Evolutionary conservation across 2,797 vertebrate species (phyloP).

Genomic region (Tangara arthus): DNA sequence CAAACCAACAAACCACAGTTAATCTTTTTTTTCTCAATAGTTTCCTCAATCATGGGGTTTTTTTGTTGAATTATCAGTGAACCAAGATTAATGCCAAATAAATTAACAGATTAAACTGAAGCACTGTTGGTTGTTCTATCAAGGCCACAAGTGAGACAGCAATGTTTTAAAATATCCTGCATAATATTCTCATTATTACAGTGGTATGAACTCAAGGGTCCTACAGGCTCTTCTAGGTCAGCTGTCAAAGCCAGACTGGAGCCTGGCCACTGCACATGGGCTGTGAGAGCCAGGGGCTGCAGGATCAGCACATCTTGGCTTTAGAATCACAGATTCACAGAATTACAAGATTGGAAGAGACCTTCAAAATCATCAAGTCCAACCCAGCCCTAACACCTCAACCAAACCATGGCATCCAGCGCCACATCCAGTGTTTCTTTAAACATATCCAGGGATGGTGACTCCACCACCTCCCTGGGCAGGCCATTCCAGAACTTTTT

Average conservation of each 20-base stretch:
- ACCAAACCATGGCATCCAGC: neutral
- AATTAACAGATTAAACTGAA: neutral
- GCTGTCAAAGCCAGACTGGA: neutral
- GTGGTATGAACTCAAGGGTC: rapidly evolving
- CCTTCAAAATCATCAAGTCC: neutral
- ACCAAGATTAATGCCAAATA: neutral
- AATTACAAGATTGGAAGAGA: neutral
- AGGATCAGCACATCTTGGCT: neutral
- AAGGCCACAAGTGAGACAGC: neutral
- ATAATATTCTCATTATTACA: neutral
- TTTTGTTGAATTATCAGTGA: neutral
- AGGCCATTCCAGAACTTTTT: neutral
- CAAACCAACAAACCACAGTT: neutral
- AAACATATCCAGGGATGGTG: neutral
- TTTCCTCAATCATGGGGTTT: neutral
- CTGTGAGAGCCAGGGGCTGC: neutral
- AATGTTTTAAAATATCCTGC: neutral
- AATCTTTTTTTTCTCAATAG: neutral
- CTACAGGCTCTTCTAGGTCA: neutral
- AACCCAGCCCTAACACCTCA: neutral
- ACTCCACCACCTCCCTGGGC: rapidly evolving
- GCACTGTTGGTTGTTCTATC: neutral
- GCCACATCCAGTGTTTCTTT: neutral
- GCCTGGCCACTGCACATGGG: neutral
- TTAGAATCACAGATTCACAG: neutral